Conservation (phyloP, 2,888 invertebrate genomes). For the Biston betularia region DNA sequence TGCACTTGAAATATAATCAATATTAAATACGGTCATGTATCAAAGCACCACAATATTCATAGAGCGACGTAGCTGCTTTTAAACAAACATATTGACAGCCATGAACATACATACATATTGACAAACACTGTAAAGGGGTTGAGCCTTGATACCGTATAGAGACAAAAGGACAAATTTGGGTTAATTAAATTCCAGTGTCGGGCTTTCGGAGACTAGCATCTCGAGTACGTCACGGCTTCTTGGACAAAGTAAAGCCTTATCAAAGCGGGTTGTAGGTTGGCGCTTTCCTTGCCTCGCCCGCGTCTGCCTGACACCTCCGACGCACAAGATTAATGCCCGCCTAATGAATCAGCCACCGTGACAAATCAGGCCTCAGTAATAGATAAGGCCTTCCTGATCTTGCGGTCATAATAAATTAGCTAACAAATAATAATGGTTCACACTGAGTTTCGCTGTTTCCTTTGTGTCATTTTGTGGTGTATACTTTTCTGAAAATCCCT, state of each 20-base stretch:
- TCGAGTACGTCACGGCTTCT: slow-evolving; percentile 71
- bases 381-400: slow-evolving; percentile 74
- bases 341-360: slow-evolving; percentile 82
- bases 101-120: slow-evolving; percentile 61
- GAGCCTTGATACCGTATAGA: slow-evolving; percentile 53
- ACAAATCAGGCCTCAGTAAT: slow-evolving; percentile 78
- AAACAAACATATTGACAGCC: slow-evolving; percentile 38
- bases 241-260: slow-evolving; percentile 77
- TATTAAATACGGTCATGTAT: slow-evolving; percentile 1
- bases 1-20: neutral
- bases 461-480: slow-evolving; percentile 6
- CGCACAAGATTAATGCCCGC: slow-evolving; percentile 73
- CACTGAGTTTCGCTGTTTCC: slow-evolving; percentile 46
- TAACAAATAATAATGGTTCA: slow-evolving; percentile 60
- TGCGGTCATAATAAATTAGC: slow-evolving; percentile 71
- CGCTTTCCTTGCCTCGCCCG: slow-evolving; percentile 40
- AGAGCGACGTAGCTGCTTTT: slow-evolving; percentile 14
- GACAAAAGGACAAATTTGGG: slow-evolving; percentile 77
- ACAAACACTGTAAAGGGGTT: slow-evolving; percentile 61
- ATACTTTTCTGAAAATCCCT: slow-evolving; percentile 23
- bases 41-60: slow-evolving; percentile 9
- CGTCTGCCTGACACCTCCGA: slow-evolving; percentile 54
- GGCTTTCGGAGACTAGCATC: slow-evolving; percentile 64
- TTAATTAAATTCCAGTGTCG: slow-evolving; percentile 80
- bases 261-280: slow-evolving; percentile 66